Evolutionary conservation across 2,113 vertebrate genomes (phyloP).

Genomic region (Tiliqua scincoides): DNA sequence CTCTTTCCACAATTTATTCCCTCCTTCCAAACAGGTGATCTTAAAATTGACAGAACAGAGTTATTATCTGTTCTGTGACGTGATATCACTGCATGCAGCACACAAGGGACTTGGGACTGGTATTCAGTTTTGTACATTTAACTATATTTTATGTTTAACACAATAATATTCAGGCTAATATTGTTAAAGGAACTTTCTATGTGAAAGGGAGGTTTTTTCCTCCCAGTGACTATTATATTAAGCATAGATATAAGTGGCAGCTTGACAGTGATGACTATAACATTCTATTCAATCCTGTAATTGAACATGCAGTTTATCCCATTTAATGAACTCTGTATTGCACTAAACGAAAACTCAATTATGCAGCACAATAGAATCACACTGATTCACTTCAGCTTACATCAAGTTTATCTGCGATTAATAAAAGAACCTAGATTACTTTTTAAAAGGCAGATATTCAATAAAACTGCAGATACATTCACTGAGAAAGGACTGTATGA

Average conservation of each 20-base stretch:
- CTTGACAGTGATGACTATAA: conserved; percentile 27
- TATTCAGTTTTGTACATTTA: neutral
- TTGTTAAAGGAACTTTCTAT: conserved; percentile 26
- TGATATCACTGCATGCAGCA: neutral
- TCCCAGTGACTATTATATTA: neutral
- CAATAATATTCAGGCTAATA: conserved; percentile 9
- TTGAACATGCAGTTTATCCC: conserved; percentile 7
- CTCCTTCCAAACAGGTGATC: neutral
- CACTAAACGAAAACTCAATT: conserved; percentile 43
- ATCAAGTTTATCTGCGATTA: conserved; percentile 8
- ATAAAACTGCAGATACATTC: neutral
- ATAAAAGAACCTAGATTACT: neutral
- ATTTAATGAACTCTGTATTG: conserved; percentile 26
- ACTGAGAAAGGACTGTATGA: neutral
- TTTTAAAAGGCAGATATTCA: conserved; percentile 2
- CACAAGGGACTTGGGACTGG: neutral
- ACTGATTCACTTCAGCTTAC: conserved; percentile 21
- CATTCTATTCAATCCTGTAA: conserved; percentile 27
- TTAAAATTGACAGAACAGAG: neutral
- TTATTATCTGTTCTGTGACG: neutral
- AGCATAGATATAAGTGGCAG: conserved; percentile 14
- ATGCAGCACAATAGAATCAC: conserved; percentile 22
- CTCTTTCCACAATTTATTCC: neutral
- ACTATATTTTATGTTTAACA: neutral
- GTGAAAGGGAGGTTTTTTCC: neutral